Percentiles rank a stretch among this genome's conserved stretches.
These are phyloP conservation scores for Scomber japonicus DNA, from an alignment of 2,113 vertebrate genomes.

Conservation along the genomic window DNA sequence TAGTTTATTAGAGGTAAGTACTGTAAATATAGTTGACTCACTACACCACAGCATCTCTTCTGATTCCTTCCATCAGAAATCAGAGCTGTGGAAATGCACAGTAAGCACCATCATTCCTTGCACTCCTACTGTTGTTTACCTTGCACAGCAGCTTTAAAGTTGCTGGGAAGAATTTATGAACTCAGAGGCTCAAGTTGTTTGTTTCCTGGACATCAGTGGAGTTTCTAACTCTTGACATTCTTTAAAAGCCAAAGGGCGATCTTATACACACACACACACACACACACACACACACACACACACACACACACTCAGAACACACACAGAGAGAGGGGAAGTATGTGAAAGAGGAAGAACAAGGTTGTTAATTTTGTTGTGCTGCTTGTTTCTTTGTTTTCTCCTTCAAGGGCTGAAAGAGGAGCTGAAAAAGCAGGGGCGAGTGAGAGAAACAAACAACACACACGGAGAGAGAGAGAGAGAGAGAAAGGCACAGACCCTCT, in stretches of 20 bases:
- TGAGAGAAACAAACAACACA: neutral
- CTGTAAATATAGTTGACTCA: no score
- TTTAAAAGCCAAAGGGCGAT: conserved; percentile 22
- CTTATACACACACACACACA: neutral
- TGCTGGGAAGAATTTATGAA: neutral
- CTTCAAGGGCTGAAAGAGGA: conserved; percentile 31
- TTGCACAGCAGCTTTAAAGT: neutral
- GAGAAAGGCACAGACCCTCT: neutral
- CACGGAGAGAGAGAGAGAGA: neutral
- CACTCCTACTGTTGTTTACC: neutral
- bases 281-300: conserved; percentile 2
- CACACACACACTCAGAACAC: neutral
- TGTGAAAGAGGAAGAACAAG: conserved; percentile 3
- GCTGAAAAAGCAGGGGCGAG: neutral
- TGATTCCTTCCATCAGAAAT: neutral
- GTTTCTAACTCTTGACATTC: conserved; percentile 12
- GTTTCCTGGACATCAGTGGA: conserved; percentile 35
- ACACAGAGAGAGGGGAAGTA: neutral
- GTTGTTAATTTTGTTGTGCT: conserved; percentile 32
- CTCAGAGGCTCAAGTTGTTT: conserved; percentile 2
- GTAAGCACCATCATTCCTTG: neutral
- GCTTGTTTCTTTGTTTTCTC: conserved; percentile 26
- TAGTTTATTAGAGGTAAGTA: no score
- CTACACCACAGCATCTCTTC: no score
- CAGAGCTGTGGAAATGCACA: neutral